Evolutionary conservation across 2,888 invertebrate genomes (phyloP).

Genomic region (Scaptomyza polygonia): DNA sequence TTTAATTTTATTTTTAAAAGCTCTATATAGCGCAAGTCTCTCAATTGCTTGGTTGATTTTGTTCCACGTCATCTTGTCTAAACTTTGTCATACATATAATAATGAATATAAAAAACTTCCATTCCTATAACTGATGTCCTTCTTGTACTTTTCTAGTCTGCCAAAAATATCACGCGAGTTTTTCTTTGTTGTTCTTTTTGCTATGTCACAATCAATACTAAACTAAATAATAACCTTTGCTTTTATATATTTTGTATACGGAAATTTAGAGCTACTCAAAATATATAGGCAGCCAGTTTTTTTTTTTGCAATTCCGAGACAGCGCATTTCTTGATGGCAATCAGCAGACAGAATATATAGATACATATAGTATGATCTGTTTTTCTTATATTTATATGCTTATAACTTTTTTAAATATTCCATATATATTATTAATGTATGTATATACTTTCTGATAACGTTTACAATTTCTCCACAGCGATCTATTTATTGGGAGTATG

Average conservation of each 20-base stretch:
- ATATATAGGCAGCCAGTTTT: constrained; percentile 3
- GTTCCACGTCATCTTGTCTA: constrained; percentile 24
- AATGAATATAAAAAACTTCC: constrained; percentile 45
- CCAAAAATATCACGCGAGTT: constrained; percentile 69
- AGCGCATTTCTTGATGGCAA: constrained; percentile 58
- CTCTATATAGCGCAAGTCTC: constrained; percentile 74
- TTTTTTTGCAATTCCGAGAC: constrained; percentile 63
- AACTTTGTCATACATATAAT: constrained; percentile 36
- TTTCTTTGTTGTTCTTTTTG: constrained; percentile 36
- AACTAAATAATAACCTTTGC: constrained; percentile 23
- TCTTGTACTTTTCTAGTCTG: constrained; percentile 32
- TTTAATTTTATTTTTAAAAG: constrained; percentile 54
- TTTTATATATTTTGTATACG: constrained; percentile 15
- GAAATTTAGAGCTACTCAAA: constrained; percentile 22
- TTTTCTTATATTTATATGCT: constrained; percentile 33
- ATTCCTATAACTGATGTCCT: constrained; percentile 17
- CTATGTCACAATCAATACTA: constrained; percentile 53
- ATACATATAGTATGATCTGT: constrained; percentile 6
- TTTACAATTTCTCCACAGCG: constrained; percentile 3
- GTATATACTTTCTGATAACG: constrained; percentile 53
- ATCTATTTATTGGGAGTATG: constrained; percentile 66
- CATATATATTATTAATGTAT: constrained; percentile 47
- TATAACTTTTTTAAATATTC: constrained; percentile 50
- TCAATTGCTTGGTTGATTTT: constrained; percentile 42
- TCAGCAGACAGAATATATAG: constrained; percentile 40